Conservation (phyloP, 2,888 invertebrate genomes). For the Polietes domitor region DNA sequence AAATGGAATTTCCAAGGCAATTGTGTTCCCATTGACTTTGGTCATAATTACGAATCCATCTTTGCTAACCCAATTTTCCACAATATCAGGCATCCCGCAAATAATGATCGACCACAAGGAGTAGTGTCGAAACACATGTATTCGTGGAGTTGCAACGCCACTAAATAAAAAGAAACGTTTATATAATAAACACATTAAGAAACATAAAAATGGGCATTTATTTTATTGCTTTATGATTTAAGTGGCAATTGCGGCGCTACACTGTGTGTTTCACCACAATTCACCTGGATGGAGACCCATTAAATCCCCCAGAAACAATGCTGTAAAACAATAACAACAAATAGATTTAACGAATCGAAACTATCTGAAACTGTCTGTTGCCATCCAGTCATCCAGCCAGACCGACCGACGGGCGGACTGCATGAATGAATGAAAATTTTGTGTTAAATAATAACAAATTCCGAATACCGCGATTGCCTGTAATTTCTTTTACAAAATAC, state of each 20-base stretch:
- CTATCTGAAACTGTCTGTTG: too few species aligned
- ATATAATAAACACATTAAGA: slow-evolving; percentile 6
- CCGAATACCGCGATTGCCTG: neutral
- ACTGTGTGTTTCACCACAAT: slow-evolving; percentile 39
- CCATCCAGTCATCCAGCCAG: neutral
- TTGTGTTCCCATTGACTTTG: too few species aligned
- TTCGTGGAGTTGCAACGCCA: neutral
- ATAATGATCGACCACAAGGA: neutral
- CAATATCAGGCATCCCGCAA: neutral
- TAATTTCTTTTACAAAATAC: slow-evolving; percentile 52
- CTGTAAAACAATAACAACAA: slow-evolving; percentile 12
- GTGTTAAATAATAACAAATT: slow-evolving; percentile 52
- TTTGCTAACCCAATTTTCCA: too few species aligned
- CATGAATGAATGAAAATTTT: slow-evolving; percentile 30
- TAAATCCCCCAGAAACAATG: neutral
- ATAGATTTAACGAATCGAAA: slow-evolving; percentile 27
- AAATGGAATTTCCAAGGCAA: too few species aligned
- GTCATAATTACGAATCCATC: too few species aligned
- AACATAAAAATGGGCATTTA: slow-evolving; percentile 39
- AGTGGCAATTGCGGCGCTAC: slow-evolving; percentile 34
- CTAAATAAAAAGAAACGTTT: slow-evolving; percentile 7
- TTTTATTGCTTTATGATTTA: slow-evolving; percentile 38
- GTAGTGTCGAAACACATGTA: neutral
- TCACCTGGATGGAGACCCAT: slow-evolving; percentile 33
- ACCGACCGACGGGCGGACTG: neutral